phyloP scores from a whole-genome alignment of 2,797 vertebrate genomes.

The Acanthurus leucopareius region DNA sequence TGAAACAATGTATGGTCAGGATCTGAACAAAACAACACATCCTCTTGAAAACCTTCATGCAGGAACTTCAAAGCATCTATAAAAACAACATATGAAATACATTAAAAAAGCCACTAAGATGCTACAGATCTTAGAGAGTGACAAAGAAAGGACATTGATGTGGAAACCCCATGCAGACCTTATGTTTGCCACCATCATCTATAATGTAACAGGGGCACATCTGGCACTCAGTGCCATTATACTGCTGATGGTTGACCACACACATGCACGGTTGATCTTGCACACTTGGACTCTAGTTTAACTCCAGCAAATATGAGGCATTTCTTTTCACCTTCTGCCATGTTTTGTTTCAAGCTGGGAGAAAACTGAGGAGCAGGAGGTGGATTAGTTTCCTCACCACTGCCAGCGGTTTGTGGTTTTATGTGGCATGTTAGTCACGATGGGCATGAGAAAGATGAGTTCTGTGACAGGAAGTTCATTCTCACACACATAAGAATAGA shows the following conservation, averaged over 20 bases:
- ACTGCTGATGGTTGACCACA: conserved; percentile 57
- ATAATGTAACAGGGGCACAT: conserved; percentile 79
- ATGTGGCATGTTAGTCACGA: conserved; percentile 3
- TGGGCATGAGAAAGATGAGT: neutral
- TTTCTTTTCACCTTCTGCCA: conserved; percentile 4
- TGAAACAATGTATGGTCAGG: neutral
- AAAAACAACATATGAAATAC: neutral
- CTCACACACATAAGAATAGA: neutral
- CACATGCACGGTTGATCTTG: conserved; percentile 41
- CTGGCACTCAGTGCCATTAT: conserved; percentile 63
- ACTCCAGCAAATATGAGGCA: conserved; percentile 9
- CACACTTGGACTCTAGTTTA: conserved; percentile 26
- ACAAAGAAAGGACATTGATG: conserved; percentile 29
- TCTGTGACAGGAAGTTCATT: neutral
- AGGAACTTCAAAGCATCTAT: conserved; percentile 11
- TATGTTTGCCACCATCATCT: conserved; percentile 68
- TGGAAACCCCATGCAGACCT: conserved; percentile 47
- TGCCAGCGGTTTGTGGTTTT: conserved; percentile 39
- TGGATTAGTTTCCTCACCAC: conserved; percentile 3
- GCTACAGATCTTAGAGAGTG: conserved; percentile 10
- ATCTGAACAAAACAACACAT: neutral
- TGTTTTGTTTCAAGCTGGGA: conserved; percentile 28
- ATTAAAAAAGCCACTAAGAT: conserved; percentile 4
- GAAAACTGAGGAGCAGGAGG: neutral
- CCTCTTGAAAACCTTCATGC: neutral